phyloP scores from a whole-genome alignment of 2,888 invertebrate genomes.

The Adelphocoris suturalis region DNA sequence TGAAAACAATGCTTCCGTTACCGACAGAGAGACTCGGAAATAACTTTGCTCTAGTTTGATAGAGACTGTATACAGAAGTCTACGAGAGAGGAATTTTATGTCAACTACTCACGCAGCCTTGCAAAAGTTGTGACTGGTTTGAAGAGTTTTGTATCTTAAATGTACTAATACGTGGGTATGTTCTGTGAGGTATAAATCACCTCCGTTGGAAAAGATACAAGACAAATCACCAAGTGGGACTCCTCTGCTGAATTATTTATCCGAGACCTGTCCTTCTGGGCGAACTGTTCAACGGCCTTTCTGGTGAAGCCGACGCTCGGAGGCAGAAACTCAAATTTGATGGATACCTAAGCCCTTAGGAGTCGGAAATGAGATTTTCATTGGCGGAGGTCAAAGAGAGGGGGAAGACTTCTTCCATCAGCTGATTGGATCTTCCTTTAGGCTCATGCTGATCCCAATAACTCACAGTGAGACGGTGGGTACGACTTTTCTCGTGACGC shows the following conservation, averaged over 20 bases:
- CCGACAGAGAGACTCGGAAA: too few species aligned
- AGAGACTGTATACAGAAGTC: too few species aligned
- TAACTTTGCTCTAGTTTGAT: too few species aligned
- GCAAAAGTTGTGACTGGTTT: too few species aligned
- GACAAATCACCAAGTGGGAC: slow-evolving; percentile 62
- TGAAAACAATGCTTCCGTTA: too few species aligned
- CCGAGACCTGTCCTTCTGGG: slow-evolving; percentile 22
- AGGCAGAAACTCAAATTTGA: slow-evolving; percentile 65
- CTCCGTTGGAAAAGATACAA: slow-evolving; percentile 44
- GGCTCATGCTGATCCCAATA: slow-evolving; percentile 35
- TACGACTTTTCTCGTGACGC: neutral
- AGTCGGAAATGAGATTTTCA: slow-evolving; percentile 69
- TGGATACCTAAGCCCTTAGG: slow-evolving; percentile 52
- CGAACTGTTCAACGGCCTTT: neutral
- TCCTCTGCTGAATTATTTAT: slow-evolving; percentile 57
- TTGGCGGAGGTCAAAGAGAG: slow-evolving; percentile 43
- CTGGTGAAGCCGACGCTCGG: neutral
- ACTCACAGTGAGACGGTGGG: neutral
- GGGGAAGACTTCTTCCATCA: slow-evolving; percentile 21
- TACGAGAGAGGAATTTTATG: too few species aligned
- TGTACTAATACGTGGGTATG: neutral
- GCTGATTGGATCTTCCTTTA: slow-evolving; percentile 49
- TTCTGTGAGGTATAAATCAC: slow-evolving; percentile 47
- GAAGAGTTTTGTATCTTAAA: too few species aligned
- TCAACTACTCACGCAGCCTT: too few species aligned